These are phyloP conservation scores for Lagopus leucura DNA, from an alignment of 2,113 vertebrate species.

Conservation along the genomic window DNA sequence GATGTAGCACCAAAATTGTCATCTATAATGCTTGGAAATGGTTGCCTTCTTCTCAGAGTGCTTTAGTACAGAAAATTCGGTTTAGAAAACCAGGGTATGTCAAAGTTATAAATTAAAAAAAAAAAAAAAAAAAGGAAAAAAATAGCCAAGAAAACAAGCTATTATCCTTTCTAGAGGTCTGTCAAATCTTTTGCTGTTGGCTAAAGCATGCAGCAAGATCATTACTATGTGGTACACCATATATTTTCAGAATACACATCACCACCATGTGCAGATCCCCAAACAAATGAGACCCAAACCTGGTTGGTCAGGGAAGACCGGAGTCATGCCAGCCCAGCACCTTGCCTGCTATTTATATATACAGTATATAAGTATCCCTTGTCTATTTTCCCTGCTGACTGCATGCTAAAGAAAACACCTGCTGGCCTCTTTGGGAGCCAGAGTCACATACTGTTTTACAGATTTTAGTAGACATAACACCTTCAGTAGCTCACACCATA, in stretches of 20 bases:
- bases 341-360: background rate
- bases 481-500: background rate
- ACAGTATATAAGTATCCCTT: background rate
- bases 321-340: accelerated
- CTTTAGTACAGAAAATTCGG: background rate
- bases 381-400: background rate
- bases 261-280: background rate
- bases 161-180: background rate
- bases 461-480: background rate
- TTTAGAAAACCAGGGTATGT: background rate
- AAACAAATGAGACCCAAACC: background rate
- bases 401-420: background rate
- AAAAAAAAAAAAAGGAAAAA: background rate
- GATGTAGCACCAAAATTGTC: background rate
- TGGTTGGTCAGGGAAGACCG: background rate
- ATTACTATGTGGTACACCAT: too few relatives aligned
- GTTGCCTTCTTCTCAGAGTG: background rate
- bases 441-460: background rate
- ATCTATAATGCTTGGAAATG: background rate
- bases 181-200: background rate
- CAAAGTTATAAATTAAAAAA: background rate
- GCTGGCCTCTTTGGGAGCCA: background rate
- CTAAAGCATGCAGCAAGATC: background rate
- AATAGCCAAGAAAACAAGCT: background rate
- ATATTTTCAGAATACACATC: background rate